Conservation (phyloP, 1,140 invertebrate species). For the Sitodiplosis mosellana region DNA sequence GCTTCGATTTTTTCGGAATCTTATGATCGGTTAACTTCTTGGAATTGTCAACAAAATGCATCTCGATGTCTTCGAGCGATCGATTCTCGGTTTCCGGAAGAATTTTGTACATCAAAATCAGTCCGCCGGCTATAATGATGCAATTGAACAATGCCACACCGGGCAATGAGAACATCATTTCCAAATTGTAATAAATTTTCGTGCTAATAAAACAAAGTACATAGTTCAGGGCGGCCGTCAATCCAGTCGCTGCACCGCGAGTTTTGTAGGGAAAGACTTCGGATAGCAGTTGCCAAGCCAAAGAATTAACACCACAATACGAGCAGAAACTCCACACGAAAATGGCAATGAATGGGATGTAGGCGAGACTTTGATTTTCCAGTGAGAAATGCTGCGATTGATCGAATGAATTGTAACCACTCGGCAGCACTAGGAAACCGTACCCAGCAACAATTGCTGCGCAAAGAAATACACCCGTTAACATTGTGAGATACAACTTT, state of each 20-base stretch:
- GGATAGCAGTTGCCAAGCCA: conserved; percentile 30
- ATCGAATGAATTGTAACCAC: background rate
- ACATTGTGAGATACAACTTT: conserved; percentile 29
- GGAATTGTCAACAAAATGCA: conserved; percentile 29
- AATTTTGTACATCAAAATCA: conserved; percentile 38
- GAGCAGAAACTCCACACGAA: background rate
- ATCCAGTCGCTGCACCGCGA: conserved; percentile 33
- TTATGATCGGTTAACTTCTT: conserved; percentile 4
- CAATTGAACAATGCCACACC: conserved; percentile 43
- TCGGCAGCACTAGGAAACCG: background rate
- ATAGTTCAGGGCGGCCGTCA: conserved; percentile 37
- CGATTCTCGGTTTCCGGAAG: conserved; percentile 69
- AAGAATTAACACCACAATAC: background rate
- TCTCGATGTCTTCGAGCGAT: conserved; percentile 51
- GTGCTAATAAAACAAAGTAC: conserved; percentile 37
- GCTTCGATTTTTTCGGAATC: too few relatives aligned
- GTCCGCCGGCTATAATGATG: conserved; percentile 23
- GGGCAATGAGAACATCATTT: conserved; percentile 28
- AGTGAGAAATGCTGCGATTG: background rate
- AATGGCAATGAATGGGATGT: background rate
- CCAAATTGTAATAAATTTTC: conserved; percentile 36
- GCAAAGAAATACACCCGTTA: conserved; percentile 12
- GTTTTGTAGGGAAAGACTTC: conserved; percentile 26
- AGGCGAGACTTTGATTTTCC: background rate
- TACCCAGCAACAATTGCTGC: background rate